phyloP scores from a whole-genome alignment of 2,888 invertebrate genomes.

The Drosophila rubida region DNA sequence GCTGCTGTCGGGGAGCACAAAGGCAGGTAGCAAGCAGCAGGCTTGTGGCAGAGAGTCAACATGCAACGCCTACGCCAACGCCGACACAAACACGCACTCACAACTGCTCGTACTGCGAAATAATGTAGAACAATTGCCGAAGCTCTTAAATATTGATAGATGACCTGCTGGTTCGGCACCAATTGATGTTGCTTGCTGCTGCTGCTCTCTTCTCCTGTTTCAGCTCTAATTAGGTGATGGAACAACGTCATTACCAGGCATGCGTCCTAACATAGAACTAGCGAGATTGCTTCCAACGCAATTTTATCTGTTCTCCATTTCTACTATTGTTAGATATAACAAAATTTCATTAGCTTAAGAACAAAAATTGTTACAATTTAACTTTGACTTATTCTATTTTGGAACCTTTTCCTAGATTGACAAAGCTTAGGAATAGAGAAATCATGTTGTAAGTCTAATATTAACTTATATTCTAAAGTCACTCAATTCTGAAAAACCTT shows the following conservation, averaged over 20 bases:
- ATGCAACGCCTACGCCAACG: constrained; percentile 21
- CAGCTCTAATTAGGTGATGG: not conserved
- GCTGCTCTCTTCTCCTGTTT: not conserved
- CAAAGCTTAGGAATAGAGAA: too few relatives aligned
- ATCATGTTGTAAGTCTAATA: too few relatives aligned
- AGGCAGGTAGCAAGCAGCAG: not conserved
- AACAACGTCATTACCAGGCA: not conserved
- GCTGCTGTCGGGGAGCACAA: not conserved
- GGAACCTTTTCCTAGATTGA: too few relatives aligned
- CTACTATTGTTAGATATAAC: not conserved
- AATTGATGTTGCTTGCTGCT: constrained; percentile 29
- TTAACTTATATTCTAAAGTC: too few relatives aligned
- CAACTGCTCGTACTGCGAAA: constrained; percentile 2
- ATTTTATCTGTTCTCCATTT: not conserved
- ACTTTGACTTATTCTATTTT: too few relatives aligned
- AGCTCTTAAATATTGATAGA: constrained; percentile 67
- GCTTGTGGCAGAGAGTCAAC: not conserved
- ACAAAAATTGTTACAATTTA: too few relatives aligned
- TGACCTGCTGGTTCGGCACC: constrained; percentile 23
- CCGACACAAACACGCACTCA: constrained; percentile 2
- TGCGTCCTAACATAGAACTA: not conserved
- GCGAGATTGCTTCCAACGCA: not conserved
- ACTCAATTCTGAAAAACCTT: too few relatives aligned
- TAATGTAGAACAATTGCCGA: constrained; percentile 53
- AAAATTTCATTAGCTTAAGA: too few relatives aligned